These are phyloP conservation scores for Cheumatopsyche charites DNA, from an alignment of 1,140 invertebrate species.

Conservation along the genomic window DNA sequence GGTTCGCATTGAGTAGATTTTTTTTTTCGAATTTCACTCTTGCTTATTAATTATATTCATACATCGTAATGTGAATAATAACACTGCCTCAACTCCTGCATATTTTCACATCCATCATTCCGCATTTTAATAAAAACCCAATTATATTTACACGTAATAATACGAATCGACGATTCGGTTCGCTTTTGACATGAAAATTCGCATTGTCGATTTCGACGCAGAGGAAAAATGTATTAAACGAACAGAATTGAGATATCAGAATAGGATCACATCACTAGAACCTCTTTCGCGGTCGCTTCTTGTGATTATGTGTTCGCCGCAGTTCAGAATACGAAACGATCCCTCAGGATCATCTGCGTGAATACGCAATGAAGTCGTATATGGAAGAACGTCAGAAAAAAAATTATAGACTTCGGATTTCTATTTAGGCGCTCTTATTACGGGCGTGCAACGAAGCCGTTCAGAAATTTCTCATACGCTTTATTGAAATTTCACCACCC, in stretches of 20 bases:
- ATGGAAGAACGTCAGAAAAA: neutral
- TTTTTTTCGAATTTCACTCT: too few species aligned
- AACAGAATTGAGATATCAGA: neutral
- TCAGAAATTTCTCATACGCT: neutral
- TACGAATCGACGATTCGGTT: too few species aligned
- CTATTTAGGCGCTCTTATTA: neutral
- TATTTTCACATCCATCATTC: neutral
- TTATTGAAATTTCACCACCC: too few species aligned
- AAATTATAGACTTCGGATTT: neutral
- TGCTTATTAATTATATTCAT: too few species aligned
- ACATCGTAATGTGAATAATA: too few species aligned
- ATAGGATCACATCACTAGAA: conserved; percentile 19
- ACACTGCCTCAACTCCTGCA: too few species aligned
- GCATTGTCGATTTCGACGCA: neutral
- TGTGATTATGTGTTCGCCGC: conserved; percentile 39
- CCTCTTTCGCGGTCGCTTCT: conserved; percentile 9
- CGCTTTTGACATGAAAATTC: too few species aligned
- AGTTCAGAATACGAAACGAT: conserved; percentile 32
- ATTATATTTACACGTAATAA: too few species aligned
- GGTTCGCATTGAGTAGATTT: neutral
- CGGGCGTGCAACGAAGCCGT: neutral
- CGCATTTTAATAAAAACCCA: too few species aligned
- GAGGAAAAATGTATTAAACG: neutral
- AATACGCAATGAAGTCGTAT: conserved; percentile 20
- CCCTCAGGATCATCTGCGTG: neutral